Conservation (phyloP, 2,113 vertebrate genomes). For the Panthera leo region DNA sequence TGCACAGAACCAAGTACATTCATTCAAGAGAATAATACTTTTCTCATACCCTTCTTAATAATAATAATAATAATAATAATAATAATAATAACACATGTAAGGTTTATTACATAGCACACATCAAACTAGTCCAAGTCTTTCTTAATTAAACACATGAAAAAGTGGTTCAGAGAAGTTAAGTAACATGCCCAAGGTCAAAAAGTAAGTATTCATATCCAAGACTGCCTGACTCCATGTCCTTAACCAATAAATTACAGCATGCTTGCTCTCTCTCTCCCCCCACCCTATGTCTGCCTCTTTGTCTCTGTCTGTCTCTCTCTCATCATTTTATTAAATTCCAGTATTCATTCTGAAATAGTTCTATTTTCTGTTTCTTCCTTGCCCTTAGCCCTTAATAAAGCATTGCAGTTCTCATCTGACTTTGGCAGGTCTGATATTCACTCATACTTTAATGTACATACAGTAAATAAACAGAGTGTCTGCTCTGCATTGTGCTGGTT, state of each 20-base stretch:
- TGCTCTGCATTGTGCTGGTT: not conserved
- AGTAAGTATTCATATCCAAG: not conserved
- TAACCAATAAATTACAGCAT: not conserved
- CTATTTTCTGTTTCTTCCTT: not conserved
- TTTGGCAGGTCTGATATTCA: not conserved
- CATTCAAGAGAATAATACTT: not conserved
- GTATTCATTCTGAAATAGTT: not conserved
- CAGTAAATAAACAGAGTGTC: not conserved
- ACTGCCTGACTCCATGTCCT: not conserved
- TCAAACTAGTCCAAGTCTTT: not conserved
- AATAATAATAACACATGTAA: not conserved
- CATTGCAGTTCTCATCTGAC: not conserved
- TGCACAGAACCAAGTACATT: not conserved
- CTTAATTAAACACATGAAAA: not conserved
- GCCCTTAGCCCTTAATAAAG: not conserved
- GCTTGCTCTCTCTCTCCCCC: fast-evolving
- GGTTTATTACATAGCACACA: not conserved
- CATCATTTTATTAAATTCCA: not conserved
- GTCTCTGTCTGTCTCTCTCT: not conserved
- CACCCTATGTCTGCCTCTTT: not conserved
- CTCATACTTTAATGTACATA: not conserved
- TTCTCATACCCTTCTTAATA: not conserved
- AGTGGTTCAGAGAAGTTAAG: not conserved
- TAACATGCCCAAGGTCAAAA: not conserved
- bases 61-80: not conserved